Evolutionary conservation across 1,140 invertebrate species (phyloP), one percentile per base, ranked within the genome.

Genomic region (Rhyacophila brunnea): DNA sequence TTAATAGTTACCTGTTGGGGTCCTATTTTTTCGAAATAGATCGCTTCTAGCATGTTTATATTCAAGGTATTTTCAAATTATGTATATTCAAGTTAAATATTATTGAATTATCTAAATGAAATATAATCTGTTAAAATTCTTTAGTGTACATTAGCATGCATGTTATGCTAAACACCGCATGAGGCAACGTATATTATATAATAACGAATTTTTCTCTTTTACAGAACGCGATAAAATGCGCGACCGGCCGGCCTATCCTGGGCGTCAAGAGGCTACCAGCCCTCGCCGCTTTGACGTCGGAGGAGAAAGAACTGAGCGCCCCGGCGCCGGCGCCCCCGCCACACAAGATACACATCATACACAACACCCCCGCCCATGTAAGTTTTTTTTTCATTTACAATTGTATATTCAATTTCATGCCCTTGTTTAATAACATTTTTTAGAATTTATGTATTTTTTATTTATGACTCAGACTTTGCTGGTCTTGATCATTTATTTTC

Each of bases 211-310:
- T 6, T 44, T 53, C 23, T 47, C 49, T 44, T 57, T 65, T 47
- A 36, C 64, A 65, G 64, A 65, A 65, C 40, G 64, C 64, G n/a
- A 58, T 65, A 52, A 65, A 65, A 54, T 62, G 64, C 44, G 64
- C 60, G 5, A 62, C 52, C 47, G 60, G 64, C 11, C 50, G 60
- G 35, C 54, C 54, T 15, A 45, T 35, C 15, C 35, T 59, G 49
- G 51, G 60, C 32, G 40, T 20, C 47, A 62, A 59, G 57, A 35
- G 55, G 44, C 53, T 62, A 45, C 50, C 57, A 2, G 46, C 13
- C 4, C 52, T 62, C 20, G 58, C 47, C 17, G 38, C 53, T 17
- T 46, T 59, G 18, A 45, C 17, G 43, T 18, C 48, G 2, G 46
- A 44, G 38, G 58, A 53, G 19, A 23, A 44, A 36, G 20, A 9